These are phyloP conservation scores for Caranx melampygus DNA, from an alignment of 2,113 vertebrate genomes.

Conservation along the genomic window DNA sequence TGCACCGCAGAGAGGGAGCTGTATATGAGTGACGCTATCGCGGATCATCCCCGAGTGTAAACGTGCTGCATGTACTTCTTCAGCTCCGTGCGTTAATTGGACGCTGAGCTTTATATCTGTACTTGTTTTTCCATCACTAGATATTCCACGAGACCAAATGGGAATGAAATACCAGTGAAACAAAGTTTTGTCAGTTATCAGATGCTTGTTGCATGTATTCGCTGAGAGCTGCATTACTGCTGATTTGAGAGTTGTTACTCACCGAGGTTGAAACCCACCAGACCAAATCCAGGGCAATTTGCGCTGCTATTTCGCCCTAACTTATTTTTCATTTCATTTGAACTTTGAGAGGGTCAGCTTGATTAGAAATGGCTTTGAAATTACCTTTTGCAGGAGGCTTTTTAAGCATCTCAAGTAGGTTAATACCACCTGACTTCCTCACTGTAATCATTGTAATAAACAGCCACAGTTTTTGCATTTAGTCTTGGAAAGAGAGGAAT, in stretches of 20 bases:
- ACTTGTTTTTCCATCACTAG: neutral
- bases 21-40: conserved; percentile 47
- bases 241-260: conserved; percentile 15
- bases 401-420: conserved; percentile 11
- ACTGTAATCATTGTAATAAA: neutral
- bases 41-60: conserved; percentile 30
- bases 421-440: conserved; percentile 8
- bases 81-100: conserved; percentile 27
- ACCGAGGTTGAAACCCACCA: conserved; percentile 10
- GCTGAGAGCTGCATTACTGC: conserved; percentile 3
- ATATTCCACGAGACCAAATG: neutral
- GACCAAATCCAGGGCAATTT: conserved; percentile 28
- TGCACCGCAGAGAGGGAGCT: conserved; percentile 39
- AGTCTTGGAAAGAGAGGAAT: neutral
- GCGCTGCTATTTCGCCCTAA: conserved; percentile 3
- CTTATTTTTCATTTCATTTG: conserved; percentile 35
- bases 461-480: neutral
- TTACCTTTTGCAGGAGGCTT: neutral
- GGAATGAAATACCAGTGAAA: neutral
- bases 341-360: conserved; percentile 37
- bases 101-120: neutral
- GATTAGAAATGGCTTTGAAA: conserved; percentile 31
- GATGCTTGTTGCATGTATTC: conserved; percentile 18
- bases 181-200: conserved; percentile 11
- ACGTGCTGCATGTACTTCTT: conserved; percentile 5